Evolutionary conservation across 1,140 invertebrate species (phyloP), one percentile per base, ranked within the genome.

Genomic region (Aporrectodea caliginosa): DNA sequence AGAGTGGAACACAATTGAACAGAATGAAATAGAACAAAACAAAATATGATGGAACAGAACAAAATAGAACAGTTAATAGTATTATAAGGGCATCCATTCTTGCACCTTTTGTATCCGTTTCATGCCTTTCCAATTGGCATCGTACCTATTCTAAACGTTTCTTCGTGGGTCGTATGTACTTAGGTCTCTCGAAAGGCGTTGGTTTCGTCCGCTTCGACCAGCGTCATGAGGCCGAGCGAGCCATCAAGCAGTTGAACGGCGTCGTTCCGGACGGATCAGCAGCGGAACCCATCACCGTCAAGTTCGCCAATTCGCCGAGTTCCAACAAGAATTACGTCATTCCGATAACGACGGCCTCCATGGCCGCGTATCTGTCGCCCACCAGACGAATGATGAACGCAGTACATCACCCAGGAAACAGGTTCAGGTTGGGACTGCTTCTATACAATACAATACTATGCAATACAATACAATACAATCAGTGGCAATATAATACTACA

Each of bases 191-290:
- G 76, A 99, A 99, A 91, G 98, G 98, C 80, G 98, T 99, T 81
- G 98, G 98, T 73, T 99, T 99, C 90, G 98, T 99, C 84, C 92
- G 98, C 81, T 99, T 99, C 89, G 98, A 99, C 89, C 96, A 98
- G 88, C 93, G 97, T 79, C 92, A 94, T 83, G 97, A 99, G 89
- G 98, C 98, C 2, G 98, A 99, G 88, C 91, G 94, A 71, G 98
- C 98, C 32, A 99, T 99, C 84, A 94, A 98, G 87, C 95, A 98
- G 89, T 90, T 99, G 84, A 98, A 99, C 88, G 97, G 98, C 81
- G 96, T 95, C 82, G 95, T 97, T 73, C 90, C 97, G 94, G 76
- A 97, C 27, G 75, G 78, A 68, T 95, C 95, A 74, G 94, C 94
- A 75, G 93, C 94, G 79, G 97, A 99, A 89, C 95, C 96, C 68